Conservation (phyloP, 2,797 vertebrate genomes). For the Neomorphus geoffroyi region DNA sequence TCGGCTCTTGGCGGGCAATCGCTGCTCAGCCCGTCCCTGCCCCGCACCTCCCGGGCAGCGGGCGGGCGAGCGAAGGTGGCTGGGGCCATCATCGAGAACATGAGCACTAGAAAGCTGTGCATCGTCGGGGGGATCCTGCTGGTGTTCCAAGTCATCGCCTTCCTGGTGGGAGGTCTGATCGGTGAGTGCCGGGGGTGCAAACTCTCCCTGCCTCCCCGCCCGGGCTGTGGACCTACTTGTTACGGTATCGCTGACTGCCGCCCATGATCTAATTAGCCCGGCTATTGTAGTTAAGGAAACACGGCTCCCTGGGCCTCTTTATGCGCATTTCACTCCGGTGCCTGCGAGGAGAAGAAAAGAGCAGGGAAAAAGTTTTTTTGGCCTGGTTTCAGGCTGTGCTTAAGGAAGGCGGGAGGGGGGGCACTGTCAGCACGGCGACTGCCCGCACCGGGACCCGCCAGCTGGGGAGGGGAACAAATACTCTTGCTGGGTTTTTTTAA, state of each 20-base stretch:
- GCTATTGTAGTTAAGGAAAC: conserved; percentile 73
- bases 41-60: not conserved
- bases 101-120: conserved; percentile 99
- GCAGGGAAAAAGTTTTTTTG: conserved; percentile 63
- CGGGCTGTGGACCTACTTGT: conserved; percentile 55
- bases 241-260: conserved; percentile 75
- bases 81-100: conserved; percentile 98
- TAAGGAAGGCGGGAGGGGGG: conserved; percentile 46
- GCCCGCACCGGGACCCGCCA: too few species aligned
- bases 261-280: conserved; percentile 79
- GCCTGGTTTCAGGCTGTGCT: conserved; percentile 73
- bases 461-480: too few species aligned
- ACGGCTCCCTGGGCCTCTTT: conserved; percentile 73
- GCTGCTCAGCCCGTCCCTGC: not conserved
- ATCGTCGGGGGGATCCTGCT: conserved; percentile 91
- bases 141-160: conserved; percentile 91
- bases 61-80: conserved; percentile 79
- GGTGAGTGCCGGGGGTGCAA: conserved; percentile 83
- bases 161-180: conserved; percentile 97
- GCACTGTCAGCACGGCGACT: conserved; percentile 74
- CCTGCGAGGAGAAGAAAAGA: conserved; percentile 53
- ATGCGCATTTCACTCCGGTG: conserved; percentile 69
- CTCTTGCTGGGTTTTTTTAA: too few species aligned
- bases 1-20: conserved; percentile 34
- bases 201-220: conserved; percentile 8